A percentile compares a stretch with the other conserved stretches of the same genome.
phyloP scores from a whole-genome alignment of 2,113 vertebrate species.

The Stomatorhinus ivindoensis region DNA sequence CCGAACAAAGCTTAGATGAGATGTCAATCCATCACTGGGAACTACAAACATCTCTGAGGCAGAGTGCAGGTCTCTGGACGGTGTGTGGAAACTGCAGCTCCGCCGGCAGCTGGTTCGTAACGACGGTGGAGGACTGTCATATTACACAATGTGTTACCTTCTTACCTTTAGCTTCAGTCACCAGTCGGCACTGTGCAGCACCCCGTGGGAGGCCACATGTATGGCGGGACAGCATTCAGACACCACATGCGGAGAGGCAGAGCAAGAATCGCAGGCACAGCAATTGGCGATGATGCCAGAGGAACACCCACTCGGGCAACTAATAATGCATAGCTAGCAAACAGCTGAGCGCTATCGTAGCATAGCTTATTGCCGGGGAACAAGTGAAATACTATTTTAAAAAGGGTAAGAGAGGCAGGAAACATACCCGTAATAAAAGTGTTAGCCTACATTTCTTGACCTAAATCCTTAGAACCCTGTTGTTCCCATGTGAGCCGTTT shows the following conservation, averaged over 20 bases:
- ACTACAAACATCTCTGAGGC: not conserved
- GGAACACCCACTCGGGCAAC: not conserved
- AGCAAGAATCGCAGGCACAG: not conserved
- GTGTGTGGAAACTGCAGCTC: not conserved
- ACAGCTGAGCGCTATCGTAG: not conserved
- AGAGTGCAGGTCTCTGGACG: not conserved
- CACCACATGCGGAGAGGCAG: not conserved
- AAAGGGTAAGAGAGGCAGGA: not conserved
- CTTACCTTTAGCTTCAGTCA: not conserved
- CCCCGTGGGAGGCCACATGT: not conserved
- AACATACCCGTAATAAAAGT: not conserved
- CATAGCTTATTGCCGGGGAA: not conserved
- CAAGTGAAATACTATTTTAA: not conserved
- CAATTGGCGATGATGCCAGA: not conserved
- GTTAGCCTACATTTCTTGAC: not conserved
- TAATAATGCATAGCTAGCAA: not conserved
- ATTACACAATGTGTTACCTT: not conserved
- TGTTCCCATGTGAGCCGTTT: not conserved
- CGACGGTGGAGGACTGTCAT: not conserved
- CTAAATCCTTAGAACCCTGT: not conserved
- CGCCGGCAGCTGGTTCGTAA: not conserved
- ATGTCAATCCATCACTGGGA: not conserved
- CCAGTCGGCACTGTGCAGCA: not conserved
- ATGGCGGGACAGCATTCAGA: not conserved
- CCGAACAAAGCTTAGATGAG: not conserved